Base-by-base conservation (phyloP, 2,888 invertebrate genomes). In the Clepsis dumicolana region DNA sequence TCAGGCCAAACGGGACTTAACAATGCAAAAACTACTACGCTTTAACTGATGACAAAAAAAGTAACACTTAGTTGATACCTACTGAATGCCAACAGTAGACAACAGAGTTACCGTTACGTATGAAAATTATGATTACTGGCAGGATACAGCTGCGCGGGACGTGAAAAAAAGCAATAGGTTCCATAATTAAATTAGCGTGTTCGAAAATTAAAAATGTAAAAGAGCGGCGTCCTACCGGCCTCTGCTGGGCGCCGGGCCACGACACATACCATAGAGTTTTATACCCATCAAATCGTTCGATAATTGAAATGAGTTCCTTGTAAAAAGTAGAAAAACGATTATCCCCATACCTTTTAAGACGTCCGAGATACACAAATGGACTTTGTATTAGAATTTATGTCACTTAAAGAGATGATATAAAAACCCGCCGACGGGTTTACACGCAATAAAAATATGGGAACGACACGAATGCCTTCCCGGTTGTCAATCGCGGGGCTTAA, bases 291-390 rank as follows among this genome's bases (percentile, higher is more conserved):
- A 93, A 93, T 91, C 89, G 86, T 81, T 85, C 87, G 92, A 93
- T 93, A 93, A 93, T 93, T 93, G 93, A 93, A 93, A 93, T 92
- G 90, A 93, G 93, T 92, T 92, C 92, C 91, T 90, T 93, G 91
- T 92, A 93, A 93, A 93, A 92, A 90, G 89, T 90, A 91, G 91
- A 91, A 91, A 91, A 93, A 91, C 92, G 91, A 92, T 93, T 93
- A 93, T 89, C 89, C 90, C 87, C 82, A 84, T 93, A 90, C 91
- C 93, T 93, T 92, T 93, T 93, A 92, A 91, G 91, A 91, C 90
- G 89, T 89, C 89, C 88, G 92, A 93, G 93, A 93, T 93, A 93
- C 91, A 93, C 92, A 93, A 93, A 93, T 93, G 93, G 93, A 93
- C 87, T 90, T 90, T 91, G 93, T 92, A 93, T 93, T 93, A 93